These are phyloP conservation scores for Cairina moschata DNA, from an alignment of 2,113 vertebrate species.

Conservation along the genomic window DNA sequence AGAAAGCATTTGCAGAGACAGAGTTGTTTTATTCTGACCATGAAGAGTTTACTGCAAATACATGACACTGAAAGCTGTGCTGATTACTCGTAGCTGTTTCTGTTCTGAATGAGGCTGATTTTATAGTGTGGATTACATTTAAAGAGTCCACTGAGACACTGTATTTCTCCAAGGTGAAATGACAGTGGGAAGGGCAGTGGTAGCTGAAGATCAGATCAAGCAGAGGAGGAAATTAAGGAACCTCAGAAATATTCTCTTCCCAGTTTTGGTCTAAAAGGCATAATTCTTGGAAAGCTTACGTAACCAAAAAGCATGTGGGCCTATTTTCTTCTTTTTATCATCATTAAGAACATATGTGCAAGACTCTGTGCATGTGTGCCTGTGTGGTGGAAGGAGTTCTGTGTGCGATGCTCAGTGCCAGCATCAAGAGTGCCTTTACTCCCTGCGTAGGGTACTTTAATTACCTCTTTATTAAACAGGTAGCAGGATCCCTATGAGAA, in stretches of 20 bases:
- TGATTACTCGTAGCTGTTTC: background rate
- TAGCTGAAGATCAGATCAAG: background rate
- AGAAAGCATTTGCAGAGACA: background rate
- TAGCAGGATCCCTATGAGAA: background rate
- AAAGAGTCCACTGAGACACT: background rate
- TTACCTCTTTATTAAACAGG: background rate
- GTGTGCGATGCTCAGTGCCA: fast-evolving
- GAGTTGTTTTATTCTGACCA: background rate
- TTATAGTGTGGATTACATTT: background rate
- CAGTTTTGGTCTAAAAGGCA: background rate
- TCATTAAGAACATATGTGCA: background rate
- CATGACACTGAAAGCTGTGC: background rate
- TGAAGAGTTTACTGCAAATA: background rate
- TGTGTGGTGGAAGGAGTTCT: background rate
- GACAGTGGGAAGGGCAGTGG: background rate
- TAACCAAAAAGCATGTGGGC: background rate
- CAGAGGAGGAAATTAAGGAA: constrained; percentile 17
- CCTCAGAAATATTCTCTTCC: background rate
- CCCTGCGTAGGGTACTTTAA: background rate
- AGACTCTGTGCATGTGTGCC: background rate
- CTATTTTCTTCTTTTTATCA: constrained; percentile 6
- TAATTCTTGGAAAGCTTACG: background rate
- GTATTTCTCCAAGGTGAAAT: constrained; percentile 21
- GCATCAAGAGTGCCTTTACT: background rate
- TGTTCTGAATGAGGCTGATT: background rate